Evolutionary conservation across 2,113 vertebrate species (phyloP).

Genomic region (Dinomys branickii): DNA sequence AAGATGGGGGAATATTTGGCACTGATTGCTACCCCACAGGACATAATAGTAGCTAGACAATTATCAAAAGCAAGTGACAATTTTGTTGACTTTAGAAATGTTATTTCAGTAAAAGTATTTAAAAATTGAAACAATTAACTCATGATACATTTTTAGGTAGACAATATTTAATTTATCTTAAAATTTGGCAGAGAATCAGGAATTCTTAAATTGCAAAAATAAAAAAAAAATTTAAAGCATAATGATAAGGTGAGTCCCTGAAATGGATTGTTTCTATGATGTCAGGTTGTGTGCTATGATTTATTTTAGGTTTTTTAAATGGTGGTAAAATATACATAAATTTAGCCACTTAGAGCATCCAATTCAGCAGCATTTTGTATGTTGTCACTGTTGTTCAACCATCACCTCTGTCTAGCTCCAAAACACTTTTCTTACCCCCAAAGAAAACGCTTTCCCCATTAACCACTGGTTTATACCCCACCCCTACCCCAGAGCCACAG

Average conservation of each 20-base stretch:
- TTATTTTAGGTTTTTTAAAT: conserved; percentile 3
- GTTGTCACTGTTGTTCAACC: background rate
- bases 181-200: background rate
- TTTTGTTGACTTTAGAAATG: background rate
- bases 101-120: conserved; percentile 13
- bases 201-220: background rate
- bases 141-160: background rate
- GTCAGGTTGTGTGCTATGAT: background rate
- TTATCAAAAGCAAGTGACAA: background rate
- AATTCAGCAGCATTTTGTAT: background rate
- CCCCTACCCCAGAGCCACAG: background rate
- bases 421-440: background rate
- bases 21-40: background rate
- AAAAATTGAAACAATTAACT: background rate
- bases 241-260: background rate
- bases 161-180: background rate
- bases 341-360: background rate
- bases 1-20: background rate
- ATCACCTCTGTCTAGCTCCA: background rate
- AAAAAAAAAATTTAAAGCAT: background rate
- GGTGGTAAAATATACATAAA: background rate
- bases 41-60: background rate
- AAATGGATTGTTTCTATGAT: background rate
- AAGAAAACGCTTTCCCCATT: background rate
- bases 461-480: background rate